Percentiles rank a stretch among this genome's conserved stretches.
phyloP scores from a whole-genome alignment of 2,888 invertebrate species.

The Sturmia bella region DNA sequence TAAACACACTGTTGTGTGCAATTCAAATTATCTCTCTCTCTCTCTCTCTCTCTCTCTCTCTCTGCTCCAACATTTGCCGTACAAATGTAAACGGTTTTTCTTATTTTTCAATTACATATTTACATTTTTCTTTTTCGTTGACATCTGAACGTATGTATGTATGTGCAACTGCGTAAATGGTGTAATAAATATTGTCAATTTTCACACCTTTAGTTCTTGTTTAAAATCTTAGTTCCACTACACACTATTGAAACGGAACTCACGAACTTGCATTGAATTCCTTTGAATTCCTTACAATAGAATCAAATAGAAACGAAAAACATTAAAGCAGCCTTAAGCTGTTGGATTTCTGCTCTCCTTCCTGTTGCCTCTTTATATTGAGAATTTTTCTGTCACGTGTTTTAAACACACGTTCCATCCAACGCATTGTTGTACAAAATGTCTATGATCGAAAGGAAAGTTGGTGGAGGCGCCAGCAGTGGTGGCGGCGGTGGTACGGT shows the following conservation, averaged over 20 bases:
- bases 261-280: conserved; percentile 18
- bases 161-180: conserved; percentile 19
- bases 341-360: background rate
- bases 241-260: conserved; percentile 25
- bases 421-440: conserved; percentile 77
- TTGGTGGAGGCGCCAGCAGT: conserved; percentile 68
- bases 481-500: conserved; percentile 71
- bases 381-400: conserved; percentile 41
- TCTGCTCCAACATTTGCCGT: conserved; percentile 3
- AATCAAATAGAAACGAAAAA: background rate
- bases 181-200: conserved; percentile 16
- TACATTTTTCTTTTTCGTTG: background rate
- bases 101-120: conserved; percentile 1
- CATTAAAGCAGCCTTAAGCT: conserved; percentile 32
- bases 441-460: conserved; percentile 81
- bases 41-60: too few relatives aligned
- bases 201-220: conserved; percentile 1
- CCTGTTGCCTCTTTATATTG: conserved; percentile 31
- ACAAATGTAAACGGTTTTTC: conserved; percentile 47
- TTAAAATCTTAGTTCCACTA: background rate
- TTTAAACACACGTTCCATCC: conserved; percentile 57
- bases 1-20: conserved; percentile 14
- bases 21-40: conserved; percentile 30
- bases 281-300: conserved; percentile 6
- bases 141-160: background rate